A percentile compares a stretch with the other conserved stretches of the same genome.
phyloP scores from a whole-genome alignment of 1,140 invertebrate species.

The Caligus rogercresseyi region DNA sequence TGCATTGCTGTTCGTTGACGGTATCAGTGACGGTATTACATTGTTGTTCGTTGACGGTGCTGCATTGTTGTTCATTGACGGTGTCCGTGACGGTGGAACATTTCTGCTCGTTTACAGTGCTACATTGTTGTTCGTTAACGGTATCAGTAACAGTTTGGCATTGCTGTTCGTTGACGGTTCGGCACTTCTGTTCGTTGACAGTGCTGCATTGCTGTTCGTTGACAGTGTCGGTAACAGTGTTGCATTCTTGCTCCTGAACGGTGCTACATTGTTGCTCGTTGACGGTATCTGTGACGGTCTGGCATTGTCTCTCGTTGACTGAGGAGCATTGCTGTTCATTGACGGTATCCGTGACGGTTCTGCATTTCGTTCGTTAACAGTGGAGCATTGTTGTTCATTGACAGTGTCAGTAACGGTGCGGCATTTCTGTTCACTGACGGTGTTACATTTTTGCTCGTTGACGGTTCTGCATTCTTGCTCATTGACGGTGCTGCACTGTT shows the following conservation, averaged over 20 bases:
- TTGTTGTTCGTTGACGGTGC: constrained; percentile 16
- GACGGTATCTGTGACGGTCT: constrained; percentile 11
- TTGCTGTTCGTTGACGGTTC: constrained; percentile 2
- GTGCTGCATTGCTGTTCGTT: constrained; percentile 12
- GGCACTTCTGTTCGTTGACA: constrained; percentile 17
- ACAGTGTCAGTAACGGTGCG: constrained; percentile 6
- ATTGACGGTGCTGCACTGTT: constrained; percentile 11
- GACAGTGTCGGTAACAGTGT: constrained; percentile 15
- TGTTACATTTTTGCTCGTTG: constrained; percentile 13
- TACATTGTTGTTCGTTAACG: constrained; percentile 16
- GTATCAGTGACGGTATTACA: constrained; percentile 11
- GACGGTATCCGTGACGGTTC: constrained; percentile 15
- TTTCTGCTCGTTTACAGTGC: constrained; percentile 12
- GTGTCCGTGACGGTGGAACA: constrained; percentile 11
- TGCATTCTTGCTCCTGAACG: constrained; percentile 8
- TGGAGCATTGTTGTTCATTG: constrained; percentile 14
- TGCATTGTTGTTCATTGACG: constrained; percentile 15
- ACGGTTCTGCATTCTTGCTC: constrained; percentile 14
- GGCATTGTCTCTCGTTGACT: constrained; percentile 5
- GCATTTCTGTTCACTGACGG: constrained; percentile 16
- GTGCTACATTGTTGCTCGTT: constrained; percentile 14
- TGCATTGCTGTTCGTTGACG: too few species aligned
- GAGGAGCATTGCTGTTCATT: constrained; percentile 9
- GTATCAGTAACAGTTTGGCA: constrained; percentile 8
- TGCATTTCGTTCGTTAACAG: constrained; percentile 14